Percentiles rank a stretch among this genome's conserved stretches.
These are phyloP conservation scores for Drosophila willistoni DNA, from an alignment of 1,140 invertebrate species.

Conservation along the genomic window DNA sequence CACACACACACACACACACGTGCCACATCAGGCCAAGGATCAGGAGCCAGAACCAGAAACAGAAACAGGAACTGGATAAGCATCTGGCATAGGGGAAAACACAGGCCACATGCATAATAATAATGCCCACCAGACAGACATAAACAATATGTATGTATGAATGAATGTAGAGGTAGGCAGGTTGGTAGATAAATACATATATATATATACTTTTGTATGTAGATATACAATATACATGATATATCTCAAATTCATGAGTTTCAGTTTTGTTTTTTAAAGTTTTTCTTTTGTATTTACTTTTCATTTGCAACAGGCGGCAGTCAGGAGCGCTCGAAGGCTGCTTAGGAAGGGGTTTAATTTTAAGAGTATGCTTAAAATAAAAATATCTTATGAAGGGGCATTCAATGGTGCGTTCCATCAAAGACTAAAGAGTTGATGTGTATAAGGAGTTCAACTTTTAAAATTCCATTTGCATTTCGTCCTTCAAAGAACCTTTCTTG, in stretches of 20 bases:
- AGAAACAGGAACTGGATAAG: conserved; percentile 5
- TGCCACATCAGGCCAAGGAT: neutral
- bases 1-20: conserved; percentile 22
- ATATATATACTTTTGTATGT: neutral
- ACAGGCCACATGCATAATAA: conserved; percentile 30
- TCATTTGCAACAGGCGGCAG: conserved; percentile 11
- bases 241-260: conserved; percentile 59
- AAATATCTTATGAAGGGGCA: neutral
- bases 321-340: neutral
- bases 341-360: conserved; percentile 11
- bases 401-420: too few relatives aligned
- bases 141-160: conserved; percentile 1
- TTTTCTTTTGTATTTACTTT: conserved; percentile 57
- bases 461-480: too few relatives aligned
- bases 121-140: conserved; percentile 27
- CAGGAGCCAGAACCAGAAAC: conserved; percentile 1
- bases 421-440: too few relatives aligned
- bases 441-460: too few relatives aligned
- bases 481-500: too few relatives aligned
- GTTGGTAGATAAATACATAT: neutral
- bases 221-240: conserved; percentile 52
- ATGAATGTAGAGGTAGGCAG: conserved; percentile 18
- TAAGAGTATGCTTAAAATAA: neutral
- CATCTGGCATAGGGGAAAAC: conserved; percentile 10
- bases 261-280: conserved; percentile 28